Evolutionary conservation across 2,888 invertebrate species (phyloP), one percentile per base, ranked within the genome.

Genomic region (Craniophora ligustri): DNA sequence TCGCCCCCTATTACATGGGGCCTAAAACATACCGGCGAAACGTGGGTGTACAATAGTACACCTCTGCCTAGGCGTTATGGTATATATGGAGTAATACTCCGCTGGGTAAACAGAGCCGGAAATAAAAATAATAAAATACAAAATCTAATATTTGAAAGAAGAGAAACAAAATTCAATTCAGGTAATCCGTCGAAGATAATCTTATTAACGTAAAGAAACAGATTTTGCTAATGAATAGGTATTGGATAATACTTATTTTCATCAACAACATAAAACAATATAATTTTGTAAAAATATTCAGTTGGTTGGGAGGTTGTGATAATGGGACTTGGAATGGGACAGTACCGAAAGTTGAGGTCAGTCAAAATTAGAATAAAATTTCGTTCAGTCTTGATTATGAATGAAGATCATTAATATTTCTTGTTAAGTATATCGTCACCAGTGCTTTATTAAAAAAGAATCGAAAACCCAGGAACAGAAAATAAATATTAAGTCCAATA

Each of bases 141-240:
- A 39, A 36, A 65, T 65, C 15, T 32, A 41, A 65, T 69, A 65
- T 58, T 50, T 45, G 10, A 39, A 30, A 11, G 8, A 5, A 34
- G 36, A 34, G 53, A 32, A 72, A 71, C 35, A 50, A 54, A 68
- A 50, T 50, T 50, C 34, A 32, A 21, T 48, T 51, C 41, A 51
- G 32, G 42, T 40, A 35, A 50, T 50, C 44, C 54, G 30, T 23
- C 47, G 39, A 67, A 51, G 39, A 51, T 71, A 55, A 67, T 61
- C 45, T 45, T 23, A 50, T 71, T 67, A 61, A 51, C 62, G 55
- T 67, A 67, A 67, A 49, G 44, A 71, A 55, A 49, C 51, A 61
- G 62, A 72, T 67, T 67, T 61, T 61, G 72, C 47, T 50, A 31
- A 51, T 42, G 48, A 21, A 54, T 59, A n/a, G n/a, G n/a, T 49